phyloP scores from a whole-genome alignment of 2,113 vertebrate species.

The Upupa epops region DNA sequence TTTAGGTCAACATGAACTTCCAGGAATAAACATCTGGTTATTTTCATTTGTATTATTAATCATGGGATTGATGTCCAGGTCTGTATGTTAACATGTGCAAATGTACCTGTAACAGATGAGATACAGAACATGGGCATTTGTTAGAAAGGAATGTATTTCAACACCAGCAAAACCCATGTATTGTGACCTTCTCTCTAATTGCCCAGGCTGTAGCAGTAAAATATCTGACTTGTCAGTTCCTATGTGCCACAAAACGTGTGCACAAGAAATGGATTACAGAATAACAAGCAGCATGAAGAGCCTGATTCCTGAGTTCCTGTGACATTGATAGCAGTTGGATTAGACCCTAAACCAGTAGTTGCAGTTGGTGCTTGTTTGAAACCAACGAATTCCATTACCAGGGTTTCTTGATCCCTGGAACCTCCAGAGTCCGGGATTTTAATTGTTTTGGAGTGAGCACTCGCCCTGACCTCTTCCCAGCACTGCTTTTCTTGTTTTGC shows the following conservation, averaged over 20 bases:
- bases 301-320: neutral
- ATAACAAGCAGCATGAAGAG: neutral
- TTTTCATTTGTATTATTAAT: slow-evolving; percentile 63
- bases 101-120: slow-evolving; percentile 36
- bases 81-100: slow-evolving; percentile 17
- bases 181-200: slow-evolving; percentile 29
- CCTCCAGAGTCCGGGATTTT: neutral
- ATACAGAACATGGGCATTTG: slow-evolving; percentile 48
- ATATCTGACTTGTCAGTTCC: slow-evolving; percentile 7
- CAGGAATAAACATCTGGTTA: slow-evolving; percentile 65
- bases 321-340: slow-evolving; percentile 30
- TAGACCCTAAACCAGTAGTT: slow-evolving; percentile 26
- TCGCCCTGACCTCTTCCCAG: neutral
- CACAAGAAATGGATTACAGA: neutral
- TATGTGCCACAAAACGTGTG: neutral
- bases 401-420: slow-evolving; percentile 22
- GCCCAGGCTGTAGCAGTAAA: slow-evolving; percentile 22
- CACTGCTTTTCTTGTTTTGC: neutral
- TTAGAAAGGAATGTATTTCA: slow-evolving; percentile 45
- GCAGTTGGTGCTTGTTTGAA: slow-evolving; percentile 36
- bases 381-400: slow-evolving; percentile 26
- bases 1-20: slow-evolving; percentile 65
- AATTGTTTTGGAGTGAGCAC: neutral
- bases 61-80: slow-evolving; percentile 30
- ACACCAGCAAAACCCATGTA: slow-evolving; percentile 1